phyloP scores from a whole-genome alignment of 2,797 vertebrate species.

The Hemitrygon akajei region DNA sequence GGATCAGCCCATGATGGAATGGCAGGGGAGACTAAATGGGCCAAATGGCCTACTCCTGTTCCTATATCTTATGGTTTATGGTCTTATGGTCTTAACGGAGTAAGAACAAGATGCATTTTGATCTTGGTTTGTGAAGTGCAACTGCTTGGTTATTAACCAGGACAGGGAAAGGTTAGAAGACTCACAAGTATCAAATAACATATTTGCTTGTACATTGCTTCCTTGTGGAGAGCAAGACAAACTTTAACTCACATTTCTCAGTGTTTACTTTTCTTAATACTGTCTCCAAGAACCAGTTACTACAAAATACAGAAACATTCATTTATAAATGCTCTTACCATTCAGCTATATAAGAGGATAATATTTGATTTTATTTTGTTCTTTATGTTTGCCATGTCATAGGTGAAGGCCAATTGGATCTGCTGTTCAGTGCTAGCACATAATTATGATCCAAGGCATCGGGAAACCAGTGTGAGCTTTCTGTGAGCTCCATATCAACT shows the following conservation, averaged over 20 bases:
- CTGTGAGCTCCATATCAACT: too few relatives aligned
- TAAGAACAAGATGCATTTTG: not conserved
- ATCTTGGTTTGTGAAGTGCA: not conserved
- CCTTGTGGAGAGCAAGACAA: not conserved
- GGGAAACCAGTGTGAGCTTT: too few relatives aligned
- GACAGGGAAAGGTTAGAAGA: not conserved
- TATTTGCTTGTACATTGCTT: not conserved
- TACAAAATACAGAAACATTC: not conserved
- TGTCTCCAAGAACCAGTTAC: not conserved
- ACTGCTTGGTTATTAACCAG: not conserved
- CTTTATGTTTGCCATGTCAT: not conserved
- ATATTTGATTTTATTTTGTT: constrained; percentile 6
- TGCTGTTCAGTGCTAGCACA: too few relatives aligned
- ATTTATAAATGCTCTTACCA: not conserved
- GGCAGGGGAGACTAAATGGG: too few relatives aligned
- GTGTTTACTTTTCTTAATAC: not conserved
- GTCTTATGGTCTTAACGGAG: not conserved
- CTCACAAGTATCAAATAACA: not conserved
- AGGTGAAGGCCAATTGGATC: not conserved
- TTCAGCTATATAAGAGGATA: not conserved
- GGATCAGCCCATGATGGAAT: too few relatives aligned
- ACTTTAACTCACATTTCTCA: not conserved
- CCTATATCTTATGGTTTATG: too few relatives aligned
- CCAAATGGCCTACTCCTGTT: too few relatives aligned
- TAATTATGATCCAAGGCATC: too few relatives aligned